These are phyloP conservation scores for Phaethornis superciliosus DNA, from an alignment of 2,113 vertebrate species.

Conservation along the genomic window DNA sequence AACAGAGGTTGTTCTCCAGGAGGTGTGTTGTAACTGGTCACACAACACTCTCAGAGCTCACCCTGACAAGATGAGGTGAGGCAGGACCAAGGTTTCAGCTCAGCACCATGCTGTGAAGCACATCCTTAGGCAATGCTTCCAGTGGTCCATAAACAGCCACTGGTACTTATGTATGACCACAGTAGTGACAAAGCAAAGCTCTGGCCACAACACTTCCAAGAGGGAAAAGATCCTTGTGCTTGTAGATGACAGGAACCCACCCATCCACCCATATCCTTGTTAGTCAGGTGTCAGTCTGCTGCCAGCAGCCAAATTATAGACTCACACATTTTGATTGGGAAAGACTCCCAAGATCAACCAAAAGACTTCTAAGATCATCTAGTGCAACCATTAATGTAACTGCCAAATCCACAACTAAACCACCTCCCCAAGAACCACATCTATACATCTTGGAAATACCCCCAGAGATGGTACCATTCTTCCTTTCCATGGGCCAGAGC, in stretches of 20 bases:
- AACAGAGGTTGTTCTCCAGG: neutral
- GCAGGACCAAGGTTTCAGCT: neutral
- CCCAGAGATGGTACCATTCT: neutral
- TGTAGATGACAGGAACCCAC: neutral
- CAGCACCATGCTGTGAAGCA: neutral
- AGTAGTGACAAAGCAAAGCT: neutral
- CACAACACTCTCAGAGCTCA: neutral
- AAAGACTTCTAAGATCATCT: too few species aligned
- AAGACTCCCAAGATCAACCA: too few species aligned
- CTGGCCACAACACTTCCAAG: neutral
- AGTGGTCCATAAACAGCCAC: neutral
- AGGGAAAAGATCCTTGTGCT: neutral
- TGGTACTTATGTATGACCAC: neutral
- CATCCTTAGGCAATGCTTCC: neutral
- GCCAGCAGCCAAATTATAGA: neutral
- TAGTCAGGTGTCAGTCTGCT: neutral
- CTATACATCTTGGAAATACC: too few species aligned
- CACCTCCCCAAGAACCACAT: too few species aligned
- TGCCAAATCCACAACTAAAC: too few species aligned
- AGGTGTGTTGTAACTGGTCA: neutral
- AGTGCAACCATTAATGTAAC: too few species aligned
- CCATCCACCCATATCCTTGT: too few species aligned
- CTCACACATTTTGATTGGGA: too few species aligned
- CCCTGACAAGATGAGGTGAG: neutral
- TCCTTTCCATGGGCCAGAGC: neutral